Evolutionary conservation across 2,888 invertebrate species (phyloP).

Genomic region (Trichopoda pennipes): DNA sequence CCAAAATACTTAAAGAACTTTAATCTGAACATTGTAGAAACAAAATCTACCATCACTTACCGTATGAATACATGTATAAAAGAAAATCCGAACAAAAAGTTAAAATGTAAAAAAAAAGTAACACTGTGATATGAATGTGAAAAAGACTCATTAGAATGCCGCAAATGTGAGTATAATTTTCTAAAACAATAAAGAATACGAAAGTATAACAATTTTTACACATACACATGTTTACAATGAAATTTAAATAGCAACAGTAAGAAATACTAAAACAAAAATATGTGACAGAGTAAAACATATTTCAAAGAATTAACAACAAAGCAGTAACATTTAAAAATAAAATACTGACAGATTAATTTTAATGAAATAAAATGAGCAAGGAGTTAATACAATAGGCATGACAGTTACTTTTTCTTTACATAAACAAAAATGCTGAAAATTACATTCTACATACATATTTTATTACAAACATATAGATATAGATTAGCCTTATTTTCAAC

Average conservation of each 20-base stretch:
- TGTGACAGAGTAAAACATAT: slow-evolving; percentile 30
- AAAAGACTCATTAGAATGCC: slow-evolving; percentile 66
- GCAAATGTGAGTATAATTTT: slow-evolving; percentile 66
- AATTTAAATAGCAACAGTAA: slow-evolving; percentile 18
- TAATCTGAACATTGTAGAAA: no score
- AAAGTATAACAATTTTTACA: slow-evolving; percentile 58
- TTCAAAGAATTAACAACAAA: neutral
- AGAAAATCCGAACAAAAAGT: slow-evolving; percentile 4
- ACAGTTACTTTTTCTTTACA: slow-evolving; percentile 33
- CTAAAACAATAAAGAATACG: slow-evolving; percentile 67
- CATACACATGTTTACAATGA: slow-evolving; percentile 15
- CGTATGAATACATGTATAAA: neutral
- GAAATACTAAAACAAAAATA: slow-evolving; percentile 31
- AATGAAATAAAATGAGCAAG: slow-evolving; percentile 69
- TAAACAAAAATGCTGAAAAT: neutral
- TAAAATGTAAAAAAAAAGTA: slow-evolving; percentile 16
- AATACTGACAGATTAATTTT: slow-evolving; percentile 65
- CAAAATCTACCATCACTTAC: neutral
- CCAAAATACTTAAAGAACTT: no score
- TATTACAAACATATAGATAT: neutral
- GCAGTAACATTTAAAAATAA: slow-evolving; percentile 18
- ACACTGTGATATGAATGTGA: slow-evolving; percentile 18
- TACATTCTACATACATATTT: neutral
- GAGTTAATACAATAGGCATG: slow-evolving; percentile 68
- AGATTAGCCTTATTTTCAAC: no score